Evolutionary conservation across 2,888 invertebrate genomes (phyloP).

Genomic region (Melieria omissa): DNA sequence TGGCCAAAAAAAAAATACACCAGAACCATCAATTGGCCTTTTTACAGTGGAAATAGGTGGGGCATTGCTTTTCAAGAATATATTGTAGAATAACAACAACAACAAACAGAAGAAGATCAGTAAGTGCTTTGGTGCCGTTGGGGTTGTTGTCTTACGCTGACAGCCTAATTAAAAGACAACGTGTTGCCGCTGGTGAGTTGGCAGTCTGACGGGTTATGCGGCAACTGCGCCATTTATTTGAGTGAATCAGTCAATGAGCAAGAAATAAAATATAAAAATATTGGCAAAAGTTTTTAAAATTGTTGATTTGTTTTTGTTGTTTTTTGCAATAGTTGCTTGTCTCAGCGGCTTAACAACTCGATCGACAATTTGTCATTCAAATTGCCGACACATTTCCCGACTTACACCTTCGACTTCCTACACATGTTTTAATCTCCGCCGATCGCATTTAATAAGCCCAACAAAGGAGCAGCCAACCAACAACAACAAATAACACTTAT

Average conservation of each 20-base stretch:
- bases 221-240: neutral
- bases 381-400: neutral
- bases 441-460: constrained; percentile 7
- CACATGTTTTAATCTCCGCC: neutral
- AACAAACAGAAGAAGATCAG: no score
- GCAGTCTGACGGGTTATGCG: neutral
- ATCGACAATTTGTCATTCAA: neutral
- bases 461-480: neutral
- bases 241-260: no score
- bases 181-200: constrained; percentile 11
- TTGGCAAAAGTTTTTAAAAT: no score
- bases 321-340: no score
- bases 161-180: constrained; percentile 18
- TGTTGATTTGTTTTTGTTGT: no score
- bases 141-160: neutral
- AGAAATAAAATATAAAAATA: no score
- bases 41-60: no score
- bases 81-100: no score
- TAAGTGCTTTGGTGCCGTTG: no score
- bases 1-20: no score
- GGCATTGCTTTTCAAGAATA: no score
- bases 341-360: neutral
- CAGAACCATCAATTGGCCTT: no score
- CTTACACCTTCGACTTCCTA: neutral
- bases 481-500: neutral